Evolutionary conservation across 2,888 invertebrate species (phyloP), one percentile per base, ranked within the genome.

Genomic region (Lissonota sp.): DNA sequence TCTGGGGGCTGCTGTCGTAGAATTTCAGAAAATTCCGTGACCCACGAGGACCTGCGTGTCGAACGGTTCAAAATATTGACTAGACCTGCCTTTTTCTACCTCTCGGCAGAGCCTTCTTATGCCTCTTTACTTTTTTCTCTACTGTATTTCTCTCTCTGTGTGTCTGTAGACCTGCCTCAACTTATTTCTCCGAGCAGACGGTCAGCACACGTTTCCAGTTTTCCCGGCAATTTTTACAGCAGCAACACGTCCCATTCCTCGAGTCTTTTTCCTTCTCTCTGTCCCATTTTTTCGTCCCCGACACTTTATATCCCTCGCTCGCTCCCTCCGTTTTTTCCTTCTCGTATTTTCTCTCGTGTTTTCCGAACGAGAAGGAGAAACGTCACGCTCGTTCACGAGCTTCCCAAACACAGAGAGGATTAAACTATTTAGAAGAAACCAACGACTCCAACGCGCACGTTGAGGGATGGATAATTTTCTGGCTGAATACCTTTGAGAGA

Each of bases 11-110:
- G 58, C 60, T 66, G 80, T 70, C 74, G 73, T 75, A 81, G 73
- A 74, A 83, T 84, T 80, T 79, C 79, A 58, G 79, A 84, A 80
- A 84, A 84, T 82, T 80, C 79, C 67, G 79, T 76, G 83, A 86
- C 83, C 84, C 77, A 49, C 67, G 63, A 77, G 80, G 78, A 85
- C 63, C 78, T 75, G 82, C 79, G 84, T 85, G 83, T 85, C 84
- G 80, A 75, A 83, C 67, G 72, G 84, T 84, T 85, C 85, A 86
- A 87, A 87, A 87, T 85, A 86, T 86, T 87, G 85, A 86, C 86
- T 78, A 63, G 79, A 81, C 74, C 81, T 74, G 70, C 76, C 76
- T 67, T 58, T 46, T 53, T 39, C 46, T 40, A n/a, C 10, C 42
- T 12, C 10, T 46, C 42, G 53, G 55, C 46, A 26, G 37, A 79